These are phyloP conservation scores for Jacana jacana DNA, from an alignment of 2,113 vertebrate species.

Conservation along the genomic window DNA sequence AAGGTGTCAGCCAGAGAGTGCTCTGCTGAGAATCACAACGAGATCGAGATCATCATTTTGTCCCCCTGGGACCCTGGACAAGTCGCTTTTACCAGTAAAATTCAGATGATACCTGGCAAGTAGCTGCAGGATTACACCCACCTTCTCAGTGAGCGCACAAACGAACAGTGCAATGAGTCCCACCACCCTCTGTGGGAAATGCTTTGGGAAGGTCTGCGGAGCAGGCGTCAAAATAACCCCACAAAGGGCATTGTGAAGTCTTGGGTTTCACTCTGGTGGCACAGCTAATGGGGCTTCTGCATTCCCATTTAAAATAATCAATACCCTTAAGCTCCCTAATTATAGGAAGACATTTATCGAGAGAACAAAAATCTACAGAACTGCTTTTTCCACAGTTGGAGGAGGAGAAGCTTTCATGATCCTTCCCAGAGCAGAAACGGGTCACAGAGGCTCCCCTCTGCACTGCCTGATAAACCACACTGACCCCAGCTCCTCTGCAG, in stretches of 20 bases:
- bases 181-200: not conserved
- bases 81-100: not conserved
- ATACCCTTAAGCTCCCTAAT: not conserved
- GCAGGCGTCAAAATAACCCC: not conserved
- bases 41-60: not conserved
- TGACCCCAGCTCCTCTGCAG: not conserved
- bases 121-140: not conserved
- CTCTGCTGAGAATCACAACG: not conserved
- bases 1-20: not conserved
- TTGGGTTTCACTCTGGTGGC: not conserved
- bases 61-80: not conserved
- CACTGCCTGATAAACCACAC: not conserved
- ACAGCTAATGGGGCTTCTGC: not conserved
- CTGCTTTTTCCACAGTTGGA: not conserved
- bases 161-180: not conserved
- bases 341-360: not conserved
- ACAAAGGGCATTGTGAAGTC: not conserved
- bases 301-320: not conserved
- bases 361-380: not conserved
- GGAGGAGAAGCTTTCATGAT: not conserved
- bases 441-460: not conserved
- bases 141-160: not conserved
- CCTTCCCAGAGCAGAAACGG: not conserved
- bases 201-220: not conserved
- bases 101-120: not conserved